Conservation (phyloP, 2,888 invertebrate genomes). For the Lasioglossum marginatum region DNA sequence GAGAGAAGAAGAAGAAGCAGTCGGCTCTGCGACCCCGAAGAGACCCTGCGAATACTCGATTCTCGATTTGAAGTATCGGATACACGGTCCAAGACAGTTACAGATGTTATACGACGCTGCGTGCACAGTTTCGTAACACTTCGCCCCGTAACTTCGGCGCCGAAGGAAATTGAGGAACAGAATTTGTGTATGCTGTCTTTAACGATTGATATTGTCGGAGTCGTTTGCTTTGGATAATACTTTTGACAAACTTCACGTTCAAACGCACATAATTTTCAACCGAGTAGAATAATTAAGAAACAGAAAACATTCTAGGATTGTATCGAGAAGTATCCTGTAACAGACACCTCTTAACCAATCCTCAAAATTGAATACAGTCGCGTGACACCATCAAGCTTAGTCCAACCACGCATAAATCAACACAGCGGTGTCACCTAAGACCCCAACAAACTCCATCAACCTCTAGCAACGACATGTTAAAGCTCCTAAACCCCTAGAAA, state of each 20-base stretch:
- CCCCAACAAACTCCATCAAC: not conserved
- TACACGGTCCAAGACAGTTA: not conserved
- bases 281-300: no score
- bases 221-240: not conserved
- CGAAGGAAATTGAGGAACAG: not conserved
- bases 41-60: constrained; percentile 24
- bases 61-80: constrained; percentile 12
- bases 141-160: not conserved
- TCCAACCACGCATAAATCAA: not conserved
- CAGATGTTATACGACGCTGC: constrained; percentile 6
- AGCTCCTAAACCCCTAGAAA: not conserved
- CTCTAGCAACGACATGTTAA: not conserved
- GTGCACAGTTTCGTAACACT: not conserved
- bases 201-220: not conserved
- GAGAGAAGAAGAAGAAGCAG: not conserved
- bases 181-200: not conserved
- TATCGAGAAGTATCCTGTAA: not conserved
- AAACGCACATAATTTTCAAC: no score
- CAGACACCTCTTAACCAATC: not conserved
- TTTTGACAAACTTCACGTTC: not conserved
- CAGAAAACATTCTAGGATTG: not conserved
- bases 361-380: not conserved
- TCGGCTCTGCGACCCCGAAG: not conserved
- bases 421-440: not conserved
- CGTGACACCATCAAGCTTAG: not conserved